Percentiles rank a stretch among this genome's conserved stretches.
Evolutionary conservation across 2,888 invertebrate species (phyloP).

Genomic region (Ormia ochracea): DNA sequence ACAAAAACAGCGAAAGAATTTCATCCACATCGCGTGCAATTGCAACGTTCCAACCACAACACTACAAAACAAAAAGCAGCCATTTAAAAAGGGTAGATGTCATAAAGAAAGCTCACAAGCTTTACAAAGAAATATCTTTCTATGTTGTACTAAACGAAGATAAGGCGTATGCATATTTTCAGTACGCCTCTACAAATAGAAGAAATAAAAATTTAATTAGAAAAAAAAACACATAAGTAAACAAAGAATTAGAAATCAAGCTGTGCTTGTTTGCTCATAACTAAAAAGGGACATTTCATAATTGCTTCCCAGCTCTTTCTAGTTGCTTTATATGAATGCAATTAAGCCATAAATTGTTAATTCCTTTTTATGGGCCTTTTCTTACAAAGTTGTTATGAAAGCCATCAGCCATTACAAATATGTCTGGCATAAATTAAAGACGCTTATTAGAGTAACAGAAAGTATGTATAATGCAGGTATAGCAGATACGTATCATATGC

Average conservation of each 20-base stretch:
- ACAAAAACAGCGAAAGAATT: constrained; percentile 43
- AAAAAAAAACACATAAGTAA: constrained; percentile 2
- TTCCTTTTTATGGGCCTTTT: constrained; percentile 67
- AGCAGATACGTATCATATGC: too few species aligned
- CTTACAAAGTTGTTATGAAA: constrained; percentile 70
- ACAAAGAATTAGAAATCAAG: neutral
- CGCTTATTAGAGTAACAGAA: too few species aligned
- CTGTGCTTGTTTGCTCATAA: neutral
- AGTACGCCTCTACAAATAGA: constrained; percentile 5
- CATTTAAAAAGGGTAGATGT: constrained; percentile 68
- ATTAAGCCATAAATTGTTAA: constrained; percentile 72
- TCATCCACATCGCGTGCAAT: constrained; percentile 70
- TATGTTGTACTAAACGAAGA: neutral
- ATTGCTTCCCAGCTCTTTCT: neutral
- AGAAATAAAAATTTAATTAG: constrained; percentile 7
- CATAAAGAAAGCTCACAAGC: constrained; percentile 63
- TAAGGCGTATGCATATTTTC: constrained; percentile 11
- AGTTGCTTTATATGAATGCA: constrained; percentile 61
- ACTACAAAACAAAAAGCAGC: constrained; percentile 66
- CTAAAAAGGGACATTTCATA: constrained; percentile 22
- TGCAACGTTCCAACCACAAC: constrained; percentile 69
- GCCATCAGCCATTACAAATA: constrained; percentile 37
- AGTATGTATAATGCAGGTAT: too few species aligned
- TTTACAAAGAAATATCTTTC: neutral
- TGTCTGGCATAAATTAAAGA: neutral